phyloP scores from a whole-genome alignment of 2,888 invertebrate genomes.

The Rhaphigaster nebulosa region DNA sequence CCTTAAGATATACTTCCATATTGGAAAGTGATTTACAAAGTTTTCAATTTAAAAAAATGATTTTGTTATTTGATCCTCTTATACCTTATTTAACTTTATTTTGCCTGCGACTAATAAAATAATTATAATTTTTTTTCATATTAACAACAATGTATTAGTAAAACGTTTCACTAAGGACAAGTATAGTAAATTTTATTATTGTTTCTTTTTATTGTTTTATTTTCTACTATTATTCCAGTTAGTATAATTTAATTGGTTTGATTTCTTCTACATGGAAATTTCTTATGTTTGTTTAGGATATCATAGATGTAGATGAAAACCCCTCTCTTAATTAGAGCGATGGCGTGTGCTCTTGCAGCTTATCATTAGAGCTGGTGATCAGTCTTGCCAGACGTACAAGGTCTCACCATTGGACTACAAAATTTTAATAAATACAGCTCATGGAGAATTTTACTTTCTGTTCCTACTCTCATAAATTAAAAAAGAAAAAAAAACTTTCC shows the following conservation, averaged over 20 bases:
- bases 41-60: neutral
- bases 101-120: neutral
- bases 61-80: neutral
- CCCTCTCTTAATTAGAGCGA: neutral
- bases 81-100: neutral
- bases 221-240: neutral
- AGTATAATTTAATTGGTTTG: neutral
- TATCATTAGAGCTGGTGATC: neutral
- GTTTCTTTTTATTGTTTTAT: neutral
- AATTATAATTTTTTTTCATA: neutral
- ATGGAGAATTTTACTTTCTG: neutral
- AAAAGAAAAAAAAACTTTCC: neutral
- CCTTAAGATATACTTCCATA: neutral
- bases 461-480: neutral
- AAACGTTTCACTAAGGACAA: neutral
- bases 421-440: neutral
- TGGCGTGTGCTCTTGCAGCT: constrained; percentile 1
- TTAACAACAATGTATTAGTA: neutral
- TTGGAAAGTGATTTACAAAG: no score
- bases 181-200: neutral
- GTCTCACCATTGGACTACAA: neutral
- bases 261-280: neutral
- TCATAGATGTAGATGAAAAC: constrained; percentile 3
- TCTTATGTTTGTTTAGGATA: constrained; percentile 14
- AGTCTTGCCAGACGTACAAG: neutral